Percentiles rank a stretch among this genome's conserved stretches.
These are phyloP conservation scores for Helicoverpa zea DNA, from an alignment of 1,140 invertebrate species.

Conservation along the genomic window DNA sequence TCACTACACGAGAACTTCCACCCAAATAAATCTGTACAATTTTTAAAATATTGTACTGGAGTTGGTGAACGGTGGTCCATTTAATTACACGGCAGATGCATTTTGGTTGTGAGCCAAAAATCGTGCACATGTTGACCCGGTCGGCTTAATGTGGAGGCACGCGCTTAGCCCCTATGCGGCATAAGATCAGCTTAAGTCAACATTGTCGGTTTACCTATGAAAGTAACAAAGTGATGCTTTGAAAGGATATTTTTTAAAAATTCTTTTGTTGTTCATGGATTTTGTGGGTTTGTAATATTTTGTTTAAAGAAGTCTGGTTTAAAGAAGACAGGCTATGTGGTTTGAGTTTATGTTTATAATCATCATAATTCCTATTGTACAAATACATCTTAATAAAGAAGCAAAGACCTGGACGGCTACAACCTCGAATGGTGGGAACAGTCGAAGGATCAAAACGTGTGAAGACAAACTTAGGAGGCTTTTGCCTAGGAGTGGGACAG, in stretches of 20 bases:
- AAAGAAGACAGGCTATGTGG: too few relatives aligned
- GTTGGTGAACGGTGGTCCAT: constrained; percentile 50
- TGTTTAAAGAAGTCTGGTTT: too few relatives aligned
- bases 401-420: too few relatives aligned
- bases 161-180: constrained; percentile 26
- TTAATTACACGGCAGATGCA: constrained; percentile 57
- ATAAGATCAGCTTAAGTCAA: constrained; percentile 36
- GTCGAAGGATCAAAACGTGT: too few relatives aligned
- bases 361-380: background rate
- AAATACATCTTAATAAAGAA: background rate
- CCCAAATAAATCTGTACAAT: constrained; percentile 38
- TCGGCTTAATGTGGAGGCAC: constrained; percentile 38
- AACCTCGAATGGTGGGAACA: too few relatives aligned
- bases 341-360: background rate
- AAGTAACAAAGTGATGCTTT: constrained; percentile 2
- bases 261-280: background rate
- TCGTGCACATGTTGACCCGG: constrained; percentile 38
- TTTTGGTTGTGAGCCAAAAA: constrained; percentile 55
- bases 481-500: too few relatives aligned
- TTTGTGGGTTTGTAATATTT: too few relatives aligned
- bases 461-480: too few relatives aligned
- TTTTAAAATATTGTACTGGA: constrained; percentile 41
- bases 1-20: constrained; percentile 17
- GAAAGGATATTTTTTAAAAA: background rate
- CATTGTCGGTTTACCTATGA: constrained; percentile 21